phyloP scores from a whole-genome alignment of 2,888 invertebrate genomes.

The Protonemura montana region DNA sequence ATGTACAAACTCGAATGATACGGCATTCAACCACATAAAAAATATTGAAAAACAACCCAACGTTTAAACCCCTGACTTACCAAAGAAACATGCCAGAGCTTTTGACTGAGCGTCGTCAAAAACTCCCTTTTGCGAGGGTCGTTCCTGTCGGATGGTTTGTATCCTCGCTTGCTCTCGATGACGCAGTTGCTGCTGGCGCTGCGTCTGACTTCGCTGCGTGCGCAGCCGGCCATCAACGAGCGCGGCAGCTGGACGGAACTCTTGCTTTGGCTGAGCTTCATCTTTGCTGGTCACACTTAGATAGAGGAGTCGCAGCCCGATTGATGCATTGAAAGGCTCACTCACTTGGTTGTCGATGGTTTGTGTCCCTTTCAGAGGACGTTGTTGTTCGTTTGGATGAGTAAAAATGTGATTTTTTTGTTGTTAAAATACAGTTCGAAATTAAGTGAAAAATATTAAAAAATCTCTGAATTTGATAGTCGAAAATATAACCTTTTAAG shows the following conservation, averaged over 20 bases:
- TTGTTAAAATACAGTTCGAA: too few species aligned
- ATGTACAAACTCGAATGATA: too few species aligned
- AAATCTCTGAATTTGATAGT: too few species aligned
- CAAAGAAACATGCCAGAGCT: conserved; percentile 83
- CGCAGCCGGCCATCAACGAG: not conserved
- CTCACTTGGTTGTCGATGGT: too few species aligned
- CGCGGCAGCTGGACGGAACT: conserved; percentile 44
- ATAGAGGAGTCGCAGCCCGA: too few species aligned
- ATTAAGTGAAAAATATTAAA: too few species aligned
- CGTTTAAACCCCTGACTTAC: conserved; percentile 75
- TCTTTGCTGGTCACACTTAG: not conserved
- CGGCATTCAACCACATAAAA: too few species aligned
- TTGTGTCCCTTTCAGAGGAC: not conserved
- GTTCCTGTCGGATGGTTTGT: conserved; percentile 85
- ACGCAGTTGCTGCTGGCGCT: conserved; percentile 63
- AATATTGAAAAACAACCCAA: too few species aligned
- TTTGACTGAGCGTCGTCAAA: conserved; percentile 79
- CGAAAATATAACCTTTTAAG: too few species aligned
- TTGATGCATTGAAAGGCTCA: too few species aligned
- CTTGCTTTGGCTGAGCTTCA: conserved; percentile 46
- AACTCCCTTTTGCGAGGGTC: conserved; percentile 84
- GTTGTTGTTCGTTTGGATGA: not conserved
- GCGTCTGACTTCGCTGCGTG: conserved; percentile 48
- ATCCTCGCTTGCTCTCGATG: conserved; percentile 76
- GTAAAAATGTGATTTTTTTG: too few species aligned